phyloP scores from a whole-genome alignment of 2,888 invertebrate species.

The Eristalis tenax region DNA sequence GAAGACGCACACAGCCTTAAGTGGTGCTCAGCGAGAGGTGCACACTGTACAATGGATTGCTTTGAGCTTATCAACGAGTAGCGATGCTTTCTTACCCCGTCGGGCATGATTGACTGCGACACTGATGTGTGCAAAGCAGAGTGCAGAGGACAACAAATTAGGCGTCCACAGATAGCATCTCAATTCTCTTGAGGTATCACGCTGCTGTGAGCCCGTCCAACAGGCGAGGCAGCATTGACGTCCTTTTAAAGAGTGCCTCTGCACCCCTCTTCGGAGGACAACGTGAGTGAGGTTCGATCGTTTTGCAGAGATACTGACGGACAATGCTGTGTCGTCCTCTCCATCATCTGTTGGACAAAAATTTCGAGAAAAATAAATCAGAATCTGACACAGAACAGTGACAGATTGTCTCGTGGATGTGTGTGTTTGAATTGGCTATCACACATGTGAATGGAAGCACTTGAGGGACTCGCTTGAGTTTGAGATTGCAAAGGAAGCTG shows the following conservation, averaged over 20 bases:
- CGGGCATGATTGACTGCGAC: constrained; percentile 36
- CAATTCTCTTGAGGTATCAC: constrained; percentile 49
- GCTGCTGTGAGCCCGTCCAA: constrained; percentile 34
- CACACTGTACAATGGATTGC: constrained; percentile 20
- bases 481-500: not conserved
- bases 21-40: constrained; percentile 43
- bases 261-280: not conserved
- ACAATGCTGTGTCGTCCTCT: not conserved
- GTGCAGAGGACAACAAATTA: constrained; percentile 54
- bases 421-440: not conserved
- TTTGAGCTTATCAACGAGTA: constrained; percentile 25
- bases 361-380: not conserved
- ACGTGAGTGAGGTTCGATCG: too few species aligned
- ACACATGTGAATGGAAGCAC: not conserved
- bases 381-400: not conserved
- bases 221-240: constrained; percentile 25
- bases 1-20: constrained; percentile 29
- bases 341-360: not conserved
- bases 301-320: not conserved
- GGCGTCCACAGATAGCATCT: constrained; percentile 58
- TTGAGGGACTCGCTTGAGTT: not conserved
- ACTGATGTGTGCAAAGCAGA: constrained; percentile 10
- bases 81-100: constrained; percentile 2
- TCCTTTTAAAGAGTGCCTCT: not conserved
- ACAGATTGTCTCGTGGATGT: not conserved